These are phyloP conservation scores for Drosophila littoralis DNA, from an alignment of 1,140 invertebrate genomes.

Conservation along the genomic window DNA sequence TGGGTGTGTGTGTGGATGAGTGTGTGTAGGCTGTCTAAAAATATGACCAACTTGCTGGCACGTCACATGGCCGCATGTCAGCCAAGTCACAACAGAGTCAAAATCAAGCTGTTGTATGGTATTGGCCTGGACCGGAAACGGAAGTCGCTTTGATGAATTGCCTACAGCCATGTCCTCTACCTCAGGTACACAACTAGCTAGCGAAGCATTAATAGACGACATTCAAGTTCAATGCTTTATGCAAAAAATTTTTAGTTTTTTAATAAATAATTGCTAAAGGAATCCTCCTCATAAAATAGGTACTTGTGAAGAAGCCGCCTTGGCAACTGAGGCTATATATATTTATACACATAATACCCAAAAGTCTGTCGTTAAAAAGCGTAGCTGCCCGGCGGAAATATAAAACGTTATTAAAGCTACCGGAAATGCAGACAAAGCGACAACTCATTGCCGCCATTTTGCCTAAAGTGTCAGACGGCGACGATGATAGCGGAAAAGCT, in stretches of 20 bases:
- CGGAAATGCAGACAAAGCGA: slow-evolving; percentile 79
- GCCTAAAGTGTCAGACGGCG: slow-evolving; percentile 63
- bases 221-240: slow-evolving; percentile 49
- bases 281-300: slow-evolving; percentile 18
- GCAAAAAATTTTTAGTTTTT: slow-evolving; percentile 38
- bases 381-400: slow-evolving; percentile 26
- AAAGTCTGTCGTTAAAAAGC: slow-evolving; percentile 15
- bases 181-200: slow-evolving; percentile 4
- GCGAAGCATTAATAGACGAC: slow-evolving; percentile 13
- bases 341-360: slow-evolving; percentile 1
- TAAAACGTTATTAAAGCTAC: slow-evolving; percentile 76
- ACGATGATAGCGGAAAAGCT: slow-evolving; percentile 21
- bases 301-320: slow-evolving; percentile 46
- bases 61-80: slow-evolving; percentile 63
- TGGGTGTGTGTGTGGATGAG: background rate
- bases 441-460: slow-evolving; percentile 72
- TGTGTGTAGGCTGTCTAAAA: slow-evolving; percentile 27
- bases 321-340: slow-evolving; percentile 34
- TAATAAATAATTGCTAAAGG: slow-evolving; percentile 48
- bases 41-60: slow-evolving; percentile 63
- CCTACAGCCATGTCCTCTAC: background rate
- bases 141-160: slow-evolving; percentile 73
- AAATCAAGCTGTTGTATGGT: slow-evolving; percentile 57
- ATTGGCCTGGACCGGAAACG: slow-evolving; percentile 60
- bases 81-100: slow-evolving; percentile 43